These are phyloP conservation scores for Intellagama lesueurii DNA, from an alignment of 2,797 vertebrate genomes.

Conservation along the genomic window DNA sequence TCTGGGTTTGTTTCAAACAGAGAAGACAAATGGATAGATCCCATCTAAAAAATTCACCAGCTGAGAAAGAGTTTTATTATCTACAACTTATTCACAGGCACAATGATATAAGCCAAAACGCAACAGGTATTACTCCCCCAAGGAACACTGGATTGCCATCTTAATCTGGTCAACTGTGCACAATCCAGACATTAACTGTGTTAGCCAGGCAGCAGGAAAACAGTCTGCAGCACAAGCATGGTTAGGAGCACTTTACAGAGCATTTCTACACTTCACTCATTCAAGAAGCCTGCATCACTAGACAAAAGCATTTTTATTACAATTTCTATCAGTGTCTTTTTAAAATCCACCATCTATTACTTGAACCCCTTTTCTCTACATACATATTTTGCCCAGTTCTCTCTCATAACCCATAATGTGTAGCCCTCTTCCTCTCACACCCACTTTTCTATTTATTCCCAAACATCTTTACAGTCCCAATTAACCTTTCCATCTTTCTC, in stretches of 20 bases:
- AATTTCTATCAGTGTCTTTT: background rate
- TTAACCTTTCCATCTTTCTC: background rate
- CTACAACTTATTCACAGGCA: background rate
- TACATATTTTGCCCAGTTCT: background rate
- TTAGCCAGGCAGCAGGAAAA: background rate
- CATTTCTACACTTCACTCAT: background rate
- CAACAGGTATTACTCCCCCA: background rate
- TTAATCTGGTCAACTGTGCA: background rate
- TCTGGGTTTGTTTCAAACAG: background rate
- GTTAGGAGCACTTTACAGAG: background rate
- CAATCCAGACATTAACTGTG: background rate
- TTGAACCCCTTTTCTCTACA: background rate
- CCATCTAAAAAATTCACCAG: conserved; percentile 19
- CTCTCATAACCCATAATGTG: background rate
- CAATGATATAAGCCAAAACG: background rate
- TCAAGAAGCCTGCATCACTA: background rate
- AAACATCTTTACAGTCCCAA: too few relatives aligned
- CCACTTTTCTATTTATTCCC: background rate
- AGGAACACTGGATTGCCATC: background rate
- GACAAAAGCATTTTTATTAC: background rate
- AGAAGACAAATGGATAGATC: conserved; percentile 16
- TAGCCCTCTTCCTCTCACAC: background rate
- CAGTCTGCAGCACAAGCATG: background rate
- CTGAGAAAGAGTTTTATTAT: conserved; percentile 2
- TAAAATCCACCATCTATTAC: background rate